These are phyloP conservation scores for Drosophila nr. fundita DNA, from an alignment of 2,888 invertebrate genomes.

Conservation along the genomic window DNA sequence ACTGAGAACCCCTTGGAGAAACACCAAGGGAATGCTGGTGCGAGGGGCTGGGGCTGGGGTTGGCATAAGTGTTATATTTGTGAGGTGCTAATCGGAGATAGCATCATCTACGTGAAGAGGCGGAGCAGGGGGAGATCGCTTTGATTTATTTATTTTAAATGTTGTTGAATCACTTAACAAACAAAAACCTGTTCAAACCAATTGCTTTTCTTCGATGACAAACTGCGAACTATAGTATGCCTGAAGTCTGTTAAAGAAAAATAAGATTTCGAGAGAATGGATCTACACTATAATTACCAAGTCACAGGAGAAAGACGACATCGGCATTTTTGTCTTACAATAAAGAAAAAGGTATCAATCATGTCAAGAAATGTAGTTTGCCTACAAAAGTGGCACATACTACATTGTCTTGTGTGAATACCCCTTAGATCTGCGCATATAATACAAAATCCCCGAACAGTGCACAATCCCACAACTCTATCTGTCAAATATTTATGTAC, in stretches of 20 bases:
- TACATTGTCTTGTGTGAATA: slow-evolving; percentile 33
- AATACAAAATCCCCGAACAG: slow-evolving; percentile 35
- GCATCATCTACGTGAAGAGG: slow-evolving; percentile 15
- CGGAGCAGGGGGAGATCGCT: background rate
- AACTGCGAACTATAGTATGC: background rate
- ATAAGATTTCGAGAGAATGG: background rate
- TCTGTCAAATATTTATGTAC: slow-evolving; percentile 8
- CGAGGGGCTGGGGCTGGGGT: background rate
- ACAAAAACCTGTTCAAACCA: slow-evolving; percentile 17
- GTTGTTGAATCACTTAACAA: slow-evolving; percentile 37
- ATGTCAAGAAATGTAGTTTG: background rate
- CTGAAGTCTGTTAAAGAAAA: background rate
- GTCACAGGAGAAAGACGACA: background rate
- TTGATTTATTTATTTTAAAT: slow-evolving; percentile 7
- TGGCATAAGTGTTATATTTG: slow-evolving; percentile 10
- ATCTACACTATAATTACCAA: background rate
- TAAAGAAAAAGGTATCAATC: slow-evolving; percentile 8
- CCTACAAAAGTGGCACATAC: background rate
- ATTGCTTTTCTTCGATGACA: slow-evolving; percentile 19
- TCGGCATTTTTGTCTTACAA: background rate
- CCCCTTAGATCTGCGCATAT: slow-evolving; percentile 17
- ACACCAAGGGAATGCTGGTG: too few species aligned
- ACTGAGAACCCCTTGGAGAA: background rate
- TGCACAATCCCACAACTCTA: slow-evolving; percentile 34
- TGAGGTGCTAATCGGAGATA: slow-evolving; percentile 44